Evolutionary conservation across 2,797 vertebrate genomes (phyloP), one percentile per base, ranked within the genome.

Genomic region (Chaetophractus vellerosus): DNA sequence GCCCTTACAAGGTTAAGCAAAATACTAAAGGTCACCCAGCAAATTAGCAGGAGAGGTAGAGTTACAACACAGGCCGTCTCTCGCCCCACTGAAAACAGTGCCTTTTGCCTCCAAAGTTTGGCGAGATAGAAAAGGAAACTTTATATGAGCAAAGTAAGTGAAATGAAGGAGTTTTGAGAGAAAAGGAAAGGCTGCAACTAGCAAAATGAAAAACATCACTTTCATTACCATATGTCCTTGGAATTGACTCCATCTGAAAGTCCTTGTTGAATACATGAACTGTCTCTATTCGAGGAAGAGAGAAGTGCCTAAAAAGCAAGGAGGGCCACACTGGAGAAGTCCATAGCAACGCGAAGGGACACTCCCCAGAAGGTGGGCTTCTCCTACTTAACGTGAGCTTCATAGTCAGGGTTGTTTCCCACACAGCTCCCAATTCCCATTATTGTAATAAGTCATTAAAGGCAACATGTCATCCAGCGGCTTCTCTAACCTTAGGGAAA

Each of bases 1-100:
- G 69, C 41, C 93, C 63, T 93, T 94, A 18, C 11, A 31, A 97
- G 95, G 90, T 96, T 90, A 96, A 97, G 79, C 52, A 90, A 97
- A 96, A 97, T 95, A 92, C 38, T 21, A 81, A 78, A 96, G 96
- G 92, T 94, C 95, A 94, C 71, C 74, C 52, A 18, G 85, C 94
- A 97, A 97, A 94, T 97, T 96, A 97, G 92, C 90, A 79, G 50
- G 12, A 5, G 55, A 95, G 95, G 21, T 84, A 66, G 94, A 93
- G 48, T 97, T 93, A 94, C 95, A 78, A 31, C 4, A 0, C 9
- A 5, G 48, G 71, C 81, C 24, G 2, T 55, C 64, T 72, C 59
- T 71, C 0, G 0, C 71, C 66, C 41, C 3, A 12, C 41, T 21
- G 36, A 72, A 82, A 91, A 76, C 66, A 14, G 24, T 6, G n/a